Evolutionary conservation across 1,140 invertebrate genomes (phyloP).

Genomic region (Mactra quadrangularis): DNA sequence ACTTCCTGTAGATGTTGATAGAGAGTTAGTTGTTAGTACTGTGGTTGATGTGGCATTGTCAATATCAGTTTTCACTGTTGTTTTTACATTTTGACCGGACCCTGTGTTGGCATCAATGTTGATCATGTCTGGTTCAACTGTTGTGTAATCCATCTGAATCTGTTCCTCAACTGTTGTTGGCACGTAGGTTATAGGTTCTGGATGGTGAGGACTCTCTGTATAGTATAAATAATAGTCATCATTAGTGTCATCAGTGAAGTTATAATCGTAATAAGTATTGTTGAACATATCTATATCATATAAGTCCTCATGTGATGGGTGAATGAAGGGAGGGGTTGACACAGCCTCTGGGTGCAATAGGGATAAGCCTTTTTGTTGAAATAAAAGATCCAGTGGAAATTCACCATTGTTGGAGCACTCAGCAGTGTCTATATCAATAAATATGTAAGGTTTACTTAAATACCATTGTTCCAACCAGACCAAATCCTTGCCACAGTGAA

Average conservation of each 20-base stretch:
- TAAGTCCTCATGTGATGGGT: not conserved
- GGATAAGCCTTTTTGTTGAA: conserved; percentile 57
- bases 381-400: conserved; percentile 71
- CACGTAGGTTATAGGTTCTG: not conserved
- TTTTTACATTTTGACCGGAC: not conserved
- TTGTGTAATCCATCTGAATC: not conserved
- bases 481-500: conserved; percentile 81
- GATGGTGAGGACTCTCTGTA: not conserved
- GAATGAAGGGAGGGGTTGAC: not conserved
- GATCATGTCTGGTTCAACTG: no score
- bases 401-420: no score
- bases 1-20: not conserved
- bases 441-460: conserved; percentile 66
- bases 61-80: not conserved
- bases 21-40: not conserved
- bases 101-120: no score
- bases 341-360: not conserved
- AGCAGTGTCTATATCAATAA: conserved; percentile 74
- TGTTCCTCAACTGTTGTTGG: not conserved
- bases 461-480: conserved; percentile 81
- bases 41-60: conserved; percentile 2
- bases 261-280: not conserved
- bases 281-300: no score
- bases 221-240: conserved; percentile 7
- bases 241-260: conserved; percentile 7